Evolutionary conservation across 2,113 vertebrate species (phyloP), one percentile per base, ranked within the genome.

Genomic region (Sporophila hypoxantha): DNA sequence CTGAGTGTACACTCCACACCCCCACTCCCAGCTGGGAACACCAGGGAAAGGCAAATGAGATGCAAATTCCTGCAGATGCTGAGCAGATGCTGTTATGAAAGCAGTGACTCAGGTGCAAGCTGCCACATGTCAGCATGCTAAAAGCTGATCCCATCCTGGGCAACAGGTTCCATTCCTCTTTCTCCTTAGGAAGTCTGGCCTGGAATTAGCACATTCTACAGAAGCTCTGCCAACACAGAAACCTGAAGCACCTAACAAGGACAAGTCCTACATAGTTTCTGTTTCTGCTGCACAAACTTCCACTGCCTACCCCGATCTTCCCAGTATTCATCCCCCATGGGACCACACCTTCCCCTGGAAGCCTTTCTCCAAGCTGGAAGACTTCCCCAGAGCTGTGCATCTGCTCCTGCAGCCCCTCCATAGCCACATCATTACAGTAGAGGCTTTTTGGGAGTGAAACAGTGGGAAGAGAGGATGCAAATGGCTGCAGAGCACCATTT

Each of bases 101-200:
- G 74, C 86, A 68, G 46, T 76, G 86, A 88, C 74, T 90, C 86
- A 78, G 74, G 39, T 14, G 4, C 92, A 91, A 90, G 94, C 74
- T 82, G 80, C 83, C 62, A 88, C 88, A 91, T 0, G 69, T n/a
- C 46, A 86, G 62, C 5, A 3, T 26, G 57, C 74, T n/a, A 70
- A 15, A 86, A 71, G 23, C 64, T 81, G 55, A 50, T 75, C 53
- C 69, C 42, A 41, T 41, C 85, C 44, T 30, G 88, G 46, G 53
- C 50, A 94, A 94, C 80, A 88, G 83, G 69, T 86, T 93, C 70
- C 90, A 88, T 41, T 44, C 36, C 39, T 49, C 57, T 34, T 71
- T 78, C 44, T 64, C 73, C 57, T 67, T 60, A 53, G 1, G 0
- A 6, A 81, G 57, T 5, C 69, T 46, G 29, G 32, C 66, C n/a